Percentiles rank a stretch among this genome's conserved stretches.
Evolutionary conservation across 2,888 invertebrate genomes (phyloP).

Genomic region (Muschampia plurimacula): DNA sequence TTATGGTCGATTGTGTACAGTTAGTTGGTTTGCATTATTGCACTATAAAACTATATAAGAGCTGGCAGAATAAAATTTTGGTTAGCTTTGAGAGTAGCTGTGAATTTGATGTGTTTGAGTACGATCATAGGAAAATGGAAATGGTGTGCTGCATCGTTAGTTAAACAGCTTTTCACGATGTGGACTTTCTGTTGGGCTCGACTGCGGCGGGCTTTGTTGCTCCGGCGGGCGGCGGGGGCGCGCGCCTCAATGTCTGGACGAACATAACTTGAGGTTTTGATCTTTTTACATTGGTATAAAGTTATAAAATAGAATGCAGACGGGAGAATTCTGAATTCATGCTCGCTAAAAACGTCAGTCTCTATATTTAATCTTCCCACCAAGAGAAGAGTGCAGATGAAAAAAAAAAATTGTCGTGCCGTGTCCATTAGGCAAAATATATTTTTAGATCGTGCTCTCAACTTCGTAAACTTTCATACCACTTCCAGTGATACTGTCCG

Average conservation of each 20-base stretch:
- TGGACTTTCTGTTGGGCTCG: too few species aligned
- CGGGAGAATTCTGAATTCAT: constrained; percentile 55
- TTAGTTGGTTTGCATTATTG: neutral
- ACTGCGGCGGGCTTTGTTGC: too few species aligned
- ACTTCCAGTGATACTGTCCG: constrained; percentile 53
- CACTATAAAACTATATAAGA: neutral
- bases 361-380: constrained; percentile 76
- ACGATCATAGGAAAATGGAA: neutral
- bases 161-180: neutral
- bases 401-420: constrained; percentile 75
- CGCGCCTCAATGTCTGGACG: neutral
- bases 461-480: constrained; percentile 60
- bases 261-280: constrained; percentile 26
- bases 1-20: constrained; percentile 4
- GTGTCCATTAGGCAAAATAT: constrained; percentile 76
- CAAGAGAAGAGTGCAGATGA: constrained; percentile 65
- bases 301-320: constrained; percentile 39
- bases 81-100: neutral
- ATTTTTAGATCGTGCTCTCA: constrained; percentile 68
- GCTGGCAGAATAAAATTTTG: neutral
- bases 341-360: constrained; percentile 71
- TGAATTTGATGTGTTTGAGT: neutral
- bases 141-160: neutral
- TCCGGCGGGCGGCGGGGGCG: neutral
- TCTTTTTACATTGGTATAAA: neutral